Percentiles rank a stretch among this genome's conserved stretches.
Evolutionary conservation across 2,113 vertebrate genomes (phyloP).

Genomic region (Erpornis zantholeuca): DNA sequence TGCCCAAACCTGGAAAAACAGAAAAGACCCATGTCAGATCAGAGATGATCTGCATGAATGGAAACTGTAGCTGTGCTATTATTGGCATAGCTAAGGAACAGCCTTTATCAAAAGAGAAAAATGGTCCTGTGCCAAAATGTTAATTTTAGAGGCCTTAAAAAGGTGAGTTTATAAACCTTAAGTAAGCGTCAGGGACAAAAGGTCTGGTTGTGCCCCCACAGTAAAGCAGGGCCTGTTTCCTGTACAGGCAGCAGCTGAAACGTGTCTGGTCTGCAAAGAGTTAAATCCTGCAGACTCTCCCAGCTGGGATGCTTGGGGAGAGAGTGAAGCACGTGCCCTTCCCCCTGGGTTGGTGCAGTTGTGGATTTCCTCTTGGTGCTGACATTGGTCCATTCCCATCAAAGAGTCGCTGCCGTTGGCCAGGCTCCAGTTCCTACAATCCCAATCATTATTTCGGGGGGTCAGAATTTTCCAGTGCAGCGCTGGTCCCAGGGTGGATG

Average conservation of each 20-base stretch:
- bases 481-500: neutral
- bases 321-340: slow-evolving; percentile 28
- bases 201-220: neutral
- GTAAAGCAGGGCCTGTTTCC: neutral
- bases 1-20: neutral
- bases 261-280: neutral
- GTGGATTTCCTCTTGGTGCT: slow-evolving; percentile 56
- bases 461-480: slow-evolving; percentile 43
- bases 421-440: slow-evolving; percentile 7
- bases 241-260: neutral
- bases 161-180: neutral
- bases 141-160: neutral
- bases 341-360: slow-evolving; percentile 27
- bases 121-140: neutral
- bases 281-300: slow-evolving; percentile 9
- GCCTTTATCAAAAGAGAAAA: neutral
- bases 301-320: neutral
- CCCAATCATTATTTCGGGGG: neutral
- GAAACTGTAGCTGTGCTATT: neutral
- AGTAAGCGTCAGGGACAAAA: neutral
- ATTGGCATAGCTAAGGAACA: neutral
- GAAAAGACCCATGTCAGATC: neutral
- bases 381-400: slow-evolving; percentile 42
- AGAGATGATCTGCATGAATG: slow-evolving; percentile 5
- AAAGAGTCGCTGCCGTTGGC: neutral